Percentiles rank a stretch among this genome's conserved stretches.
These are phyloP conservation scores for Oligia fasciuncula DNA, from an alignment of 2,888 invertebrate genomes.

Conservation along the genomic window DNA sequence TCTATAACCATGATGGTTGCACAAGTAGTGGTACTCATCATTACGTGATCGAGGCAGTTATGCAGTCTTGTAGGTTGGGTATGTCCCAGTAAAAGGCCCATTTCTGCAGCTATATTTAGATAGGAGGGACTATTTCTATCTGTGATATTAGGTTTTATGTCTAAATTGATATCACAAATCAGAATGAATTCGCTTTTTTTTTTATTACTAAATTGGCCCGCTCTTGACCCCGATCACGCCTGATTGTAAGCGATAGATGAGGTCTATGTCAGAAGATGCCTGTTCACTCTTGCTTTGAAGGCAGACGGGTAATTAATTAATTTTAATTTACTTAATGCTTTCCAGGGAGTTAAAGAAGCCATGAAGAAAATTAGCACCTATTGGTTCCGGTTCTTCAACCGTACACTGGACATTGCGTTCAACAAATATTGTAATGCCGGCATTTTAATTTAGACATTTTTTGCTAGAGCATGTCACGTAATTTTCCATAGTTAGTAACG, in stretches of 20 bases:
- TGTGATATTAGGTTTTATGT: not conserved
- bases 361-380: conserved; percentile 10
- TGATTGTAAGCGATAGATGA: too few species aligned
- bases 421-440: conserved; percentile 11
- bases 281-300: too few species aligned
- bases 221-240: too few species aligned
- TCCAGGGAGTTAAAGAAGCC: conserved; percentile 13
- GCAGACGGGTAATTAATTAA: too few species aligned
- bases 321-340: conserved; percentile 6
- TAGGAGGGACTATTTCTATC: conserved; percentile 20
- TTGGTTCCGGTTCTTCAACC: conserved; percentile 11
- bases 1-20: not conserved
- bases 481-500: conserved; percentile 1
- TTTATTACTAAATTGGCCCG: too few species aligned
- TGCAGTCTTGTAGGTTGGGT: conserved; percentile 8
- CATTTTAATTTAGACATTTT: conserved; percentile 6
- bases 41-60: conserved; percentile 18
- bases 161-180: conserved; percentile 13
- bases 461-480: conserved; percentile 7
- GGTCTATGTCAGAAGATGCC: too few species aligned
- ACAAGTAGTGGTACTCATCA: conserved; percentile 1
- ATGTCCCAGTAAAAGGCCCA: conserved; percentile 17
- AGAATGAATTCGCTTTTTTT: not conserved
- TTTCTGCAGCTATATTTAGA: conserved; percentile 15
- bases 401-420: not conserved